Base-by-base conservation (phyloP, 2,113 vertebrate genomes). In the Crotalus viridis region DNA sequence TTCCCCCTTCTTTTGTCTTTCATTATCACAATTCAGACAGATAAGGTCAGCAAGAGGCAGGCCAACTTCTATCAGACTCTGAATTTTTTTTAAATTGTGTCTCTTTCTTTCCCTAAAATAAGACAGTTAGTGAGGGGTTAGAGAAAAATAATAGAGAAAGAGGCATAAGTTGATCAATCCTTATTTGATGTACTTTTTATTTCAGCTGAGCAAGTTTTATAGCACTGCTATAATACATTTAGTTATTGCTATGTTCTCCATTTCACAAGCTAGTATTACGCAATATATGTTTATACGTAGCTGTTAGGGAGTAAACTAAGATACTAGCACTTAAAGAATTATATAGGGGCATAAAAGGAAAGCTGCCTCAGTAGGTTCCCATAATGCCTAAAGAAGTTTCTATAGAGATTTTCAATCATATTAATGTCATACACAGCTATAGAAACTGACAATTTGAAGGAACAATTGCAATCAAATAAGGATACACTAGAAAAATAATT, bases 91-190 rank as follows among this genome's bases (percentile, higher is more conserved):
- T 59, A 90, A 95, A 87, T 97, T 94, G 90, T 94, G 90, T 94
- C 91, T 97, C 90, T 97, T 97, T 64, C 90, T 94, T 81, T 98
- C 97, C 94, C 99, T 99, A 51, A 95, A 96, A 95, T 85, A 94
- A 86, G 93, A 96, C 22, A 95, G 92, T 95, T 91, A 93, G 86
- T 90, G 55, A 52, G 91, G 46, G 61, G 85, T 74, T 46, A 90
- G 19, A 92, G 19, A 54, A 2, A 92, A 85, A 28, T 4, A 48
- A 12, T 15, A 91, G 17, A 88, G 7, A 28, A 93, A 64, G 90
- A 93, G 13, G 51, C 55, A 2, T 5, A 5, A 9, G 88, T 90
- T 74, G 52, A 22, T 90, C 43, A 59, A 94, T 2, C 89, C 56
- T 88, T 48, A 85, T 81, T 81, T 81, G 15, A 39, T 81, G 6